Conservation (phyloP, 35 echinoderm and acorn worm species). For the Chiridota heheva region DNA sequence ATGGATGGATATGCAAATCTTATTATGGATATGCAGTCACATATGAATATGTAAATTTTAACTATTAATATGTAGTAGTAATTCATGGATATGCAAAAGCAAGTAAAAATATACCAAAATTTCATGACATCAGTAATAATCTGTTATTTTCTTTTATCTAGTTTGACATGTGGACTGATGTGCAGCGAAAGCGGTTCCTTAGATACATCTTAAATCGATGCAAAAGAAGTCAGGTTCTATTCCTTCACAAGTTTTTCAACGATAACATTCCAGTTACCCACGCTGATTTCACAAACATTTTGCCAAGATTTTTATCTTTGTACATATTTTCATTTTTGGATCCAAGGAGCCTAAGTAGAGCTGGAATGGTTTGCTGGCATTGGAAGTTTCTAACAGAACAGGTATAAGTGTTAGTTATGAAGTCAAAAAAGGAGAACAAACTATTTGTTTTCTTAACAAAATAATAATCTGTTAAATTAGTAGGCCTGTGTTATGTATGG, state of each 20-base stretch:
- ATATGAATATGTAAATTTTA: not conserved
- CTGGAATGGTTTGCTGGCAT: conserved; percentile 87
- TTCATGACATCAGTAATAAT: not conserved
- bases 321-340: conserved; percentile 97
- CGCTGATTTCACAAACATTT: conserved; percentile 72
- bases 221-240: conserved; percentile 69
- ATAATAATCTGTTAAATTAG: too few species aligned
- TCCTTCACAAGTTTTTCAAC: conserved; percentile 81
- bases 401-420: too few species aligned
- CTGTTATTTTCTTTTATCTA: conserved; percentile 22
- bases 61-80: not conserved
- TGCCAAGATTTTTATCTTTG: conserved; percentile 81
- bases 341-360: conserved; percentile 86
- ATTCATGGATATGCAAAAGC: not conserved
- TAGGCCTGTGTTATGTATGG: too few species aligned
- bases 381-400: conserved; percentile 95
- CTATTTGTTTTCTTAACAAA: too few species aligned
- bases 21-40: not conserved
- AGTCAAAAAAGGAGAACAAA: too few species aligned
- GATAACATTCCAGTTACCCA: conserved; percentile 73
- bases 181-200: conserved; percentile 87
- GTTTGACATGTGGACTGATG: conserved; percentile 98
- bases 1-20: not conserved
- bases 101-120: not conserved
- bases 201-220: conserved; percentile 73